Percentiles rank a stretch among this genome's conserved stretches.
Evolutionary conservation across 2,113 vertebrate genomes (phyloP).

Genomic region (Silurus glanis): DNA sequence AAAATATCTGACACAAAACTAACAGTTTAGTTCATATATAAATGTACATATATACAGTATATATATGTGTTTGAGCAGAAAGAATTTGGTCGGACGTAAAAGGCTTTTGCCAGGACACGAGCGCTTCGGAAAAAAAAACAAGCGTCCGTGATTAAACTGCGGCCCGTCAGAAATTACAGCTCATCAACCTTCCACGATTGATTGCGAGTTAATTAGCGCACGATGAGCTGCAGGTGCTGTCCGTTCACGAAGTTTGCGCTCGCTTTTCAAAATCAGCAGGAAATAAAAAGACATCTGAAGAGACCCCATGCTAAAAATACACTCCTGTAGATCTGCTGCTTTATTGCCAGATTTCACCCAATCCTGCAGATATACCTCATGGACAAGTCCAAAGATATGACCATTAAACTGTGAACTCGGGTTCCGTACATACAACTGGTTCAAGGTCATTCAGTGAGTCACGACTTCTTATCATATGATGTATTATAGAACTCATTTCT

Average conservation of each 20-base stretch:
- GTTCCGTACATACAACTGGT: neutral
- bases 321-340: neutral
- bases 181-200: slow-evolving; percentile 19
- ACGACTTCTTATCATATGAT: neutral
- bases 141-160: slow-evolving; percentile 1
- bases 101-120: neutral
- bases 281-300: slow-evolving; percentile 15
- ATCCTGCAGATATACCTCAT: neutral
- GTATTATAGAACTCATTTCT: neutral
- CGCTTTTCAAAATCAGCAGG: slow-evolving; percentile 20
- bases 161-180: neutral
- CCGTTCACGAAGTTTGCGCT: slow-evolving; percentile 24
- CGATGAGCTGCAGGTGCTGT: slow-evolving; percentile 35
- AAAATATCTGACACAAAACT: neutral
- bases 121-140: neutral
- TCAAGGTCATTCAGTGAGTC: neutral
- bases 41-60: too few species aligned
- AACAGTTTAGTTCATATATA: neutral
- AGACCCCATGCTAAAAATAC: neutral
- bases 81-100: neutral
- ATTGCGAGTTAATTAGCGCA: slow-evolving; percentile 27
- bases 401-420: neutral
- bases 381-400: neutral
- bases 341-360: neutral
- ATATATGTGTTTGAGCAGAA: neutral